Evolutionary conservation across 1,140 invertebrate species (phyloP), one percentile per base, ranked within the genome.

Genomic region (Pseudomyrmex flavicornis): DNA sequence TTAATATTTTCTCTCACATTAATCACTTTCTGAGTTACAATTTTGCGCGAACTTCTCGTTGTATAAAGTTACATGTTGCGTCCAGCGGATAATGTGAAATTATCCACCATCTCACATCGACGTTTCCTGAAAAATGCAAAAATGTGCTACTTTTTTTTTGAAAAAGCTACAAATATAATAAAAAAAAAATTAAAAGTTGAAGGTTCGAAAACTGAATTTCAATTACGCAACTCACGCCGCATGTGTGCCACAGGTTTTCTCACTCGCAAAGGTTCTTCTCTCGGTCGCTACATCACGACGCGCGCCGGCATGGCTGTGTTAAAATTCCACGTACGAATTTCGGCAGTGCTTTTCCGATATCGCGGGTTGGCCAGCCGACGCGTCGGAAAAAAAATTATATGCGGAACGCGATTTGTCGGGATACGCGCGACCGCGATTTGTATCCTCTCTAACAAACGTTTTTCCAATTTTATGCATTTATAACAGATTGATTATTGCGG

Each of bases 401-500:
- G 58, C 79, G 26, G 48, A 35, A 52, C 79, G 70, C 70, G 70
- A 75, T 46, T 62, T 35, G 35, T 35, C 58, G 26, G 48, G 61
- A 20, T 12, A 17, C 2, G 26, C 63, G 35, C 35, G 35, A 15
- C n/a, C 70, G 70, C 48, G 76, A 72, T 75, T 82, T 62, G 48
- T 75, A 54, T 63, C 58, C 48, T n/a, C 2, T 35, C 46, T 74
- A 50, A 74, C 58, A 82, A 82, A 74, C n/a, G 35, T 82, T 15
- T 61, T 35, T 2, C 26, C 35, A 7, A 10, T 75, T 82, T 65
- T 82, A 75, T 63, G 48, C 79, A 65, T 75, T 75, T 75, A 75
- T 82, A 75, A 82, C 75, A 17, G 48, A 82, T 82, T 75, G 79
- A 82, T 82, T 82, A 82, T 82, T 82, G 59, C 76, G 35, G 1